These are phyloP conservation scores for Lagopus leucura DNA, from an alignment of 2,113 vertebrate genomes.

Conservation along the genomic window DNA sequence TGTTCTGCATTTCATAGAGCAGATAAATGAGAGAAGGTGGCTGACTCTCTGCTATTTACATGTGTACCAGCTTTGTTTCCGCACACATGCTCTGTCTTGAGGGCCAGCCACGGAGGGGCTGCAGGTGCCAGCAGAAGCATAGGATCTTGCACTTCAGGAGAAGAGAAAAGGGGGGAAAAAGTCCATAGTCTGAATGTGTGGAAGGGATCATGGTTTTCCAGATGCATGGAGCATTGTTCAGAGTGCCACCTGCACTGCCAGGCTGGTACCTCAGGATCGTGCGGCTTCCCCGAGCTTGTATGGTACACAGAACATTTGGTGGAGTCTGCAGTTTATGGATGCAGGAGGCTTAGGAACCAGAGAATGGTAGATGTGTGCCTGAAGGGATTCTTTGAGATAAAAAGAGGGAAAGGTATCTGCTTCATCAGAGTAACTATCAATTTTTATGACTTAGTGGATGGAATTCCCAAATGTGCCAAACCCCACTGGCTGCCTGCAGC, in stretches of 20 bases:
- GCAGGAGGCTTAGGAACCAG: not conserved
- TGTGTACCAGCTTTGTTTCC: not conserved
- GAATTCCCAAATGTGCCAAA: accelerated
- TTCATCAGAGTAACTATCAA: not conserved
- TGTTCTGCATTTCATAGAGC: not conserved
- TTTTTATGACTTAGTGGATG: too few relatives aligned
- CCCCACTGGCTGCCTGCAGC: not conserved
- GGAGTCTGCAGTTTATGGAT: not conserved
- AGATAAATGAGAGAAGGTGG: conserved; percentile 33
- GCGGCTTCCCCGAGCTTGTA: not conserved
- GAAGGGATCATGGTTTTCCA: not conserved
- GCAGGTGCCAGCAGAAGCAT: not conserved
- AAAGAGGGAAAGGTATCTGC: not conserved
- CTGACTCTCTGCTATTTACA: conserved; percentile 10
- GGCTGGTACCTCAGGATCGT: not conserved
- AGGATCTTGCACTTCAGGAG: not conserved
- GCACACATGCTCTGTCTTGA: not conserved
- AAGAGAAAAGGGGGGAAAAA: not conserved
- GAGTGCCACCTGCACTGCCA: not conserved
- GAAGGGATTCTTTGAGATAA: not conserved
- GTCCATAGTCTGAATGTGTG: not conserved
- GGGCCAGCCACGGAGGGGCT: not conserved
- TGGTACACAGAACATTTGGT: not conserved
- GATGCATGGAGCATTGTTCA: not conserved
- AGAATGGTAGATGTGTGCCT: too few relatives aligned